phyloP scores from a whole-genome alignment of 2,113 vertebrate genomes.

The Martes martes region DNA sequence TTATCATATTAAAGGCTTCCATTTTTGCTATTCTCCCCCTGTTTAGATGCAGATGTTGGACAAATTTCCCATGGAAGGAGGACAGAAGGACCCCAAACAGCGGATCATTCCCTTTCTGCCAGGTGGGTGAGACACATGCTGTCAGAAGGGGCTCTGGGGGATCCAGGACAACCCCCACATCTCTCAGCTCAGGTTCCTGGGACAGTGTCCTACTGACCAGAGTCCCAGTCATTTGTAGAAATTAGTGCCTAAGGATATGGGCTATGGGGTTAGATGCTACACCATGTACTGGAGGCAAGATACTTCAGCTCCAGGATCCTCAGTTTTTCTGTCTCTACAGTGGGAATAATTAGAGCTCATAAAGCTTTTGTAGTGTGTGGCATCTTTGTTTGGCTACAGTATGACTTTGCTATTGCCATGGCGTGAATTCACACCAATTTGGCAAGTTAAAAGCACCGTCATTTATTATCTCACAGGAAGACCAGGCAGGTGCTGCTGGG shows the following conservation, averaged over 20 bases:
- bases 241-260: background rate
- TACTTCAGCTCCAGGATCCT: background rate
- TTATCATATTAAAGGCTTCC: background rate
- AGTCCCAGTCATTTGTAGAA: background rate
- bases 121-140: constrained; percentile 80
- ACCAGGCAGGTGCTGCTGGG: background rate
- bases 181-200: background rate
- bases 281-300: background rate
- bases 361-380: background rate
- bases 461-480: background rate
- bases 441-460: background rate
- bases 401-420: background rate
- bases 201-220: background rate
- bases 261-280: background rate
- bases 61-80: constrained; percentile 98
- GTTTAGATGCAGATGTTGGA: constrained; percentile 99
- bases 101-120: constrained; percentile 98
- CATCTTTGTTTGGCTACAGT: background rate
- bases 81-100: constrained; percentile 98
- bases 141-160: background rate
- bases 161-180: background rate
- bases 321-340: background rate
- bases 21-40: background rate
- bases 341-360: background rate
- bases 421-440: background rate